Evolutionary conservation across 2,113 vertebrate genomes (phyloP).

Genomic region (Lampris megalopsis): DNA sequence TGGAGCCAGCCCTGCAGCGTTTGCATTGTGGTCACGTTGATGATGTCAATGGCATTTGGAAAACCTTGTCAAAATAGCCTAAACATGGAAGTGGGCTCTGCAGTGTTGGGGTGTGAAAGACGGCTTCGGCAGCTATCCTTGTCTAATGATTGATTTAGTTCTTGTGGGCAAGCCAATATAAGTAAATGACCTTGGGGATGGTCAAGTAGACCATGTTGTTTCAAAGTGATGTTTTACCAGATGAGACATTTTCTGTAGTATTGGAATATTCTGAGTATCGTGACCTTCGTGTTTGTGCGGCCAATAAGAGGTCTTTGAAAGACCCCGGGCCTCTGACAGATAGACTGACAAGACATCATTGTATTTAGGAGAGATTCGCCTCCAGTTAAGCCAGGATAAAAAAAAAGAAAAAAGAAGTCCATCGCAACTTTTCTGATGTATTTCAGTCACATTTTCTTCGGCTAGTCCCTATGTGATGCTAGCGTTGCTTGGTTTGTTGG

Average conservation of each 20-base stretch:
- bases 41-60: conserved; percentile 63
- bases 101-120: conserved; percentile 62
- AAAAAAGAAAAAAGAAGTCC: conserved; percentile 7
- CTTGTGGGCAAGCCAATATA: conserved; percentile 68
- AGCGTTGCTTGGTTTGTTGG: neutral
- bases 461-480: no score
- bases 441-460: neutral
- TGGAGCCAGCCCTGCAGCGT: conserved; percentile 29
- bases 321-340: conserved; percentile 34
- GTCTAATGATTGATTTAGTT: conserved; percentile 72
- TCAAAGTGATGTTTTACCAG: conserved; percentile 62
- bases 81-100: conserved; percentile 49
- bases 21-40: conserved; percentile 43
- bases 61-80: conserved; percentile 59
- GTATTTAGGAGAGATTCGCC: conserved; percentile 19
- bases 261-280: conserved; percentile 35
- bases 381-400: neutral
- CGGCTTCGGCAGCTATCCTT: conserved; percentile 60
- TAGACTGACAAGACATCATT: conserved; percentile 40
- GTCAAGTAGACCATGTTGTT: conserved; percentile 46
- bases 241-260: conserved; percentile 61
- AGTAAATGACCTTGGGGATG: conserved; percentile 62
- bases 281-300: conserved; percentile 55
- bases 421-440: neutral
- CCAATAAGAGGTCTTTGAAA: conserved; percentile 22